Evolutionary conservation across 2,888 invertebrate genomes (phyloP), one percentile per base, ranked within the genome.

Genomic region (Cosmia pyralina): DNA sequence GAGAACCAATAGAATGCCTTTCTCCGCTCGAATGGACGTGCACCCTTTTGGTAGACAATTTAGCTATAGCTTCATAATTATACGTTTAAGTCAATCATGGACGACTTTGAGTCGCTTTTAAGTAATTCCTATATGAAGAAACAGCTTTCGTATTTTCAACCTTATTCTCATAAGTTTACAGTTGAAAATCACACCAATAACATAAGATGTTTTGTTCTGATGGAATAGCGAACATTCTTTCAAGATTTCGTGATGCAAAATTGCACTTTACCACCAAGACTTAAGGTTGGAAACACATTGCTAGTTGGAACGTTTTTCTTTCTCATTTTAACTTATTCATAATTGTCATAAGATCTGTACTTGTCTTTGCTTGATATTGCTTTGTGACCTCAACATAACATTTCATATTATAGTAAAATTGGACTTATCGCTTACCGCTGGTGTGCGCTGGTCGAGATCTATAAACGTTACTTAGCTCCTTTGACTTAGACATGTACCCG

Each of bases 321-420:
- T 75, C 6, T 41, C 58, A 28, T 67, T 81, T 69, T 71, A 75
- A 69, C 59, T 79, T 79, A 81, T 79, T 83, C 66, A 67, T 81
- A 81, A 34, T 69, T 75, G 62, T 81, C 83, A 79, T 81, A 83
- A 83, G 81, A 81, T 79, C 80, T 81, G 70, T 83, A 79, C 75
- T 83, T 79, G 57, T 53, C n/a, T 70, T 72, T 65, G 53, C n/a
- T 72, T 57, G 58, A 53, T 72, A 62, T 53, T 77, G 28, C 17
- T 78, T 83, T 82, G 80, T 80, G 83, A 78, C 78, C 38, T 17
- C n/a, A 65, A 72, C 50, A 53, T 66, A 44, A 38, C 4, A 19
- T 57, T 41, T 44, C 13, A 77, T 63, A 59, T 19, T 67, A 46
- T 52, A 64, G 48, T 58, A 69, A 22, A 46, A 28, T 8, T 44